Evolutionary conservation across 2,888 invertebrate species (phyloP), one percentile per base, ranked within the genome.

Genomic region (Callinectes sapidus): DNA sequence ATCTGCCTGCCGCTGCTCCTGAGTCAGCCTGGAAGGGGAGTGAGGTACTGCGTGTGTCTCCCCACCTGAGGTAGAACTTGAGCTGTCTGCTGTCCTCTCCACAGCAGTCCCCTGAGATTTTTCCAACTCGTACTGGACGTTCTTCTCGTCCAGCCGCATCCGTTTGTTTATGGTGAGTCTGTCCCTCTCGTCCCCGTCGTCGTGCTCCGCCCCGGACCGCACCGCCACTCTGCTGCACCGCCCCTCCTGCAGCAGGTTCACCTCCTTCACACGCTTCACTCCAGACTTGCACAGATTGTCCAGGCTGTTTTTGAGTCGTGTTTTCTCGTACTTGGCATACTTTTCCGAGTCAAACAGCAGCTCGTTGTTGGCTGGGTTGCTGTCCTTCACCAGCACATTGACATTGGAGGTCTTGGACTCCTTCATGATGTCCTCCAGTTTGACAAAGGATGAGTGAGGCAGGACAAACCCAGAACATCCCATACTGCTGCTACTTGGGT

Each of bases 331-430:
- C 93, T 96, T 96, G 32, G 95, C 95, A 95, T 96, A 97, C 95
- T 97, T 97, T 92, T 96, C 96, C 0, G 97, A 97, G 95, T 97
- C 97, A 91, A 96, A 96, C 94, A 96, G 96, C 54, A 96, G 96
- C 90, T 96, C 96, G 90, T 96, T 96, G 94, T 96, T 96, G 90
- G 96, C 90, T 48, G 92, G 92, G 86, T 94, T 93, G 61, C 92
- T 93, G 54, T 94, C 93, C 54, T 92, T 94, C 8, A 93, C 94
- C 66, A 93, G 88, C 66, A 97, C 96, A 95, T 97, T 97, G 0
- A 96, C 96, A 95, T 97, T 97, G 81, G 96, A 96, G 1, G 96
- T 97, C 95, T 97, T 97, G 0, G 96, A 96, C 94, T 97, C 96
- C 95, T 97, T 97, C 93, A 94, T 94, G n/a, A 93, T 94, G 66